Evolutionary conservation across 2,797 vertebrate species (phyloP).

Genomic region (Momotus momota): DNA sequence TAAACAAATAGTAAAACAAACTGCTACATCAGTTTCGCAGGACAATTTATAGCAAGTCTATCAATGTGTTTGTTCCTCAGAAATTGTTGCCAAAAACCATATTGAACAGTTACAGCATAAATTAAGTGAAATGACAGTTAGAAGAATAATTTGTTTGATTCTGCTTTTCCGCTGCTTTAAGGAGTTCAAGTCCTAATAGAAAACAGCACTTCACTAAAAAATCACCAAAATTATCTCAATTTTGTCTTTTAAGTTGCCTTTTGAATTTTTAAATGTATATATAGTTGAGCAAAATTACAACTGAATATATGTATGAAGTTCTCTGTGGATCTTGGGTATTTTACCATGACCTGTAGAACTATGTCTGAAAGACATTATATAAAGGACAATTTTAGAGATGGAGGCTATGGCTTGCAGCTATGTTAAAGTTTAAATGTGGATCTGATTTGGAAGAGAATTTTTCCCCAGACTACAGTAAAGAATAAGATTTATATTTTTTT

Average conservation of each 20-base stretch:
- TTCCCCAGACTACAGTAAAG: neutral
- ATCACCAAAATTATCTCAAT: neutral
- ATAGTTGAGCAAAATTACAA: neutral
- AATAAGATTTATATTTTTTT: neutral
- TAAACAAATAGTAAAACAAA: constrained; percentile 37
- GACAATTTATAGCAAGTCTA: constrained; percentile 19
- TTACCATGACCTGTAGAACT: neutral
- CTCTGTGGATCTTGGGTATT: neutral
- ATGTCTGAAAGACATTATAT: neutral
- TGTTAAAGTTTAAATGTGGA: neutral
- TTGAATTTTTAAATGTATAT: neutral
- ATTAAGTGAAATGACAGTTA: neutral
- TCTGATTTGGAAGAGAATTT: constrained; percentile 1
- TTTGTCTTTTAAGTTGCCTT: neutral
- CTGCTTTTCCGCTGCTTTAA: neutral
- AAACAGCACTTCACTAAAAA: neutral
- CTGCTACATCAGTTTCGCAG: neutral
- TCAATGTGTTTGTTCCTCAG: neutral
- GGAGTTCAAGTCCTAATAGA: neutral
- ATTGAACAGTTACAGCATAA: neutral
- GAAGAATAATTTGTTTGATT: neutral
- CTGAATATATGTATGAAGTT: neutral
- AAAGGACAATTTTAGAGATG: neutral
- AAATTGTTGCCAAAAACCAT: neutral
- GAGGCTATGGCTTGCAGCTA: neutral